Percentiles rank a stretch among this genome's conserved stretches.
Evolutionary conservation across 2,888 invertebrate genomes (phyloP).

Genomic region (Ichneumoninae sp.): DNA sequence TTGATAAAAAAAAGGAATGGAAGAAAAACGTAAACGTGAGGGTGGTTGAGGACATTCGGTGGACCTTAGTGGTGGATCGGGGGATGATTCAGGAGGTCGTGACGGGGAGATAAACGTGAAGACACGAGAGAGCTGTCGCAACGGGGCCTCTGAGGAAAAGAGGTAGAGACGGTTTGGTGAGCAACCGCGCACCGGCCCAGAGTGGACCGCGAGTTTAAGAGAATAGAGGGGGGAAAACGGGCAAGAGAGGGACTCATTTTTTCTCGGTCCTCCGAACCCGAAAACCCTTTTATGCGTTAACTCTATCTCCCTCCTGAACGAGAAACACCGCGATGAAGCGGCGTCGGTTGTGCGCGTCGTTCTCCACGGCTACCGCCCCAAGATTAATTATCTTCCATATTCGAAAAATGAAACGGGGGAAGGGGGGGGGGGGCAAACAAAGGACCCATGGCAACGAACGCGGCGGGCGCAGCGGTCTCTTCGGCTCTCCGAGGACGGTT

Average conservation of each 20-base stretch:
- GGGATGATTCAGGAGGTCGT: slow-evolving; percentile 74
- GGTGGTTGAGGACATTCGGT: slow-evolving; percentile 18
- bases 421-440: slow-evolving; percentile 72
- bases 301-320: slow-evolving; percentile 37
- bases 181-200: slow-evolving; percentile 66
- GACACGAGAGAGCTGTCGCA: slow-evolving; percentile 62
- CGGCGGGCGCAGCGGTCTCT: slow-evolving; percentile 31
- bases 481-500: slow-evolving; percentile 29
- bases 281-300: slow-evolving; percentile 83
- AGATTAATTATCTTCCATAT: slow-evolving; percentile 84
- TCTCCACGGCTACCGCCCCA: slow-evolving; percentile 67
- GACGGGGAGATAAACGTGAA: slow-evolving; percentile 69
- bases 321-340: slow-evolving; percentile 23
- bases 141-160: slow-evolving; percentile 67
- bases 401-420: slow-evolving; percentile 81
- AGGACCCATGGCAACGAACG: slow-evolving; percentile 60
- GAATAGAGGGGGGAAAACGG: slow-evolving; percentile 67
- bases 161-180: slow-evolving; percentile 63
- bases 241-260: slow-evolving; percentile 78
- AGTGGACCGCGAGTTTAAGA: slow-evolving; percentile 30
- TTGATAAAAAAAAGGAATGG: too few relatives aligned
- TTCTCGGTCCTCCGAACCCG: slow-evolving; percentile 82
- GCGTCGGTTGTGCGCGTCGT: slow-evolving; percentile 19
- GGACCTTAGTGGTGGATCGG: slow-evolving; percentile 32
- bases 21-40: too few relatives aligned